Base-by-base conservation (phyloP, 2,888 invertebrate species). In the Lasioglossum villosulum region DNA sequence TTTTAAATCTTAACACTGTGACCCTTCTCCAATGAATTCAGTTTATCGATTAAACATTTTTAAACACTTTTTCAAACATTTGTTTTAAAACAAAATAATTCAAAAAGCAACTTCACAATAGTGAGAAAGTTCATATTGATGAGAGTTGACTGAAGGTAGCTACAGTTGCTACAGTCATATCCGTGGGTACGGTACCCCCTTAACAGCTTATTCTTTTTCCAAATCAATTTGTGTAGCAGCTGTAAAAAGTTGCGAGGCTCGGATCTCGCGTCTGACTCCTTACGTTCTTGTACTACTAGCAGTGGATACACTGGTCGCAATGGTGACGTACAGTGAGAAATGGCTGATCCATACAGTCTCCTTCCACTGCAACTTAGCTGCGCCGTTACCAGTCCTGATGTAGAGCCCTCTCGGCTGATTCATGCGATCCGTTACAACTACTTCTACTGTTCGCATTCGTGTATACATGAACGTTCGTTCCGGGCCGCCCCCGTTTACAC, bases 291-390 rank as follows among this genome's bases (percentile, higher is more conserved):
- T 78, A 52, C 82, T 82, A 86, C 86, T 84, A 42, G n/a, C 79
- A n/a, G 71, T 39, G 77, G 86, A 48, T 78, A 74, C 27, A 77
- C 2, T 2, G 78, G 66, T 48, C 42, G 66, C 75, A 78, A 80
- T 78, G 86, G 82, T 73, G 87, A 87, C 86, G 86, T 73, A 27
- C 80, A 75, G 78, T 83, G 87, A 87, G 86, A 66, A 86, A 86
- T 83, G 87, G 86, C 80, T 83, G 87, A 87, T 87, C 87, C 78
- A 83, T 86, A 78, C 86, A 78, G 87, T 86, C 86, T 86, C 86
- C 75, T 83, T 73, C 83, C 80, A 83, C 83, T 86, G 78, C n/a
- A 80, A 83, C 63, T 66, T 56, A 75, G 72, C 66, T 75, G 70
- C 42, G 71, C 52, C 80, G 66, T 68, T 75, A 73, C 80, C 86